Percentiles rank a stretch among this genome's conserved stretches.
Conservation (phyloP, 2,113 vertebrate genomes). For the Microcebus griseorufus region DNA sequence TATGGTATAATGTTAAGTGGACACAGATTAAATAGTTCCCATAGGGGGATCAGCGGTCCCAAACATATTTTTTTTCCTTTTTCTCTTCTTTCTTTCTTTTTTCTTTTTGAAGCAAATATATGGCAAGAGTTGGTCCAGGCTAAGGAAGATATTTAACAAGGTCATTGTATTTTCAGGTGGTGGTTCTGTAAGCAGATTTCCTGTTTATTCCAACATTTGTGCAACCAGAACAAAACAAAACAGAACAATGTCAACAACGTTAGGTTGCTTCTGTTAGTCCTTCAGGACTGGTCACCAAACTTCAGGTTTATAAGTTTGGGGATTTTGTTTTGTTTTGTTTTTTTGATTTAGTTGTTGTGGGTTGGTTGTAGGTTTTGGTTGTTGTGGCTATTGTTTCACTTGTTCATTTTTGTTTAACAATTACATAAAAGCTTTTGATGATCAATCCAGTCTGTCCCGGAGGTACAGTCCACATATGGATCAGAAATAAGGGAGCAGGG, state of each 20-base stretch:
- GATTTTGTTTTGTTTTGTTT: not conserved
- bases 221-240: not conserved
- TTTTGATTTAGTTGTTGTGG: accelerated
- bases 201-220: not conserved
- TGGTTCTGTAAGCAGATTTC: not conserved
- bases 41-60: not conserved
- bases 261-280: not conserved
- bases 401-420: not conserved
- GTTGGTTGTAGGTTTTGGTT: not conserved
- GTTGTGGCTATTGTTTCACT: not conserved
- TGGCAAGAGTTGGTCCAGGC: not conserved
- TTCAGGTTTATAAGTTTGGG: not conserved
- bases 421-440: not conserved
- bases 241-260: not conserved
- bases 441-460: not conserved
- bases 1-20: not conserved
- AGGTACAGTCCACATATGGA: not conserved
- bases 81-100: not conserved
- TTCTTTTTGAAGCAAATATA: not conserved
- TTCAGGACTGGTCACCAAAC: not conserved
- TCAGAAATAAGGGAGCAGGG: not conserved
- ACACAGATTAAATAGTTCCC: not conserved
- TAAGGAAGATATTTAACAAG: not conserved
- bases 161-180: not conserved
- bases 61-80: not conserved